phyloP scores from a whole-genome alignment of 2,113 vertebrate species.

The Mixornis gularis region DNA sequence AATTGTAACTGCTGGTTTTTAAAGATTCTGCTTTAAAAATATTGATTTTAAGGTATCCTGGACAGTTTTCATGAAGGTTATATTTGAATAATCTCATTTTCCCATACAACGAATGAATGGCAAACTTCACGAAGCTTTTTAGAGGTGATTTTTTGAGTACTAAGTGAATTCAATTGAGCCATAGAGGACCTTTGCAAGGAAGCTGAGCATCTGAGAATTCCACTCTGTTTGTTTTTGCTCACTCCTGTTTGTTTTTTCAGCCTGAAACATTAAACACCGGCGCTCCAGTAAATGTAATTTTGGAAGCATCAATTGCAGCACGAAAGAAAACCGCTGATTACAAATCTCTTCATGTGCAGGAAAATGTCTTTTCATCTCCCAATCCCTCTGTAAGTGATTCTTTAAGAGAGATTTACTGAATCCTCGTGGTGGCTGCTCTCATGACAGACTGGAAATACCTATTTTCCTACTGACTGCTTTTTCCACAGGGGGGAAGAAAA shows the following conservation, averaged over 20 bases:
- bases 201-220: conserved; percentile 45
- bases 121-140: not conserved
- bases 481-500: accelerated
- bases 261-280: conserved; percentile 1
- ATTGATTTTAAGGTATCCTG: not conserved
- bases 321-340: conserved; percentile 18
- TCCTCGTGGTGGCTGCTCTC: conserved; percentile 5
- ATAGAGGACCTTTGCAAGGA: not conserved
- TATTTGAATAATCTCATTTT: conserved; percentile 36
- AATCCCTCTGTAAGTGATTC: not conserved
- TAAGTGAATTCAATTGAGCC: conserved; percentile 26
- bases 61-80: not conserved
- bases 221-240: not conserved
- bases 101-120: not conserved
- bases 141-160: conserved; percentile 13
- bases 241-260: conserved; percentile 26
- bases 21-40: not conserved
- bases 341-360: not conserved
- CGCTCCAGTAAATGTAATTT: conserved; percentile 9
- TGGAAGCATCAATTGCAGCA: not conserved
- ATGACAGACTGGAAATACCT: not conserved
- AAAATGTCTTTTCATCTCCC: not conserved
- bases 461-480: not conserved
- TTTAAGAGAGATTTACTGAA: conserved; percentile 14
- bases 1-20: not conserved